Base-by-base conservation (phyloP, 2,888 invertebrate species). In the Drosophila setosimentum region DNA sequence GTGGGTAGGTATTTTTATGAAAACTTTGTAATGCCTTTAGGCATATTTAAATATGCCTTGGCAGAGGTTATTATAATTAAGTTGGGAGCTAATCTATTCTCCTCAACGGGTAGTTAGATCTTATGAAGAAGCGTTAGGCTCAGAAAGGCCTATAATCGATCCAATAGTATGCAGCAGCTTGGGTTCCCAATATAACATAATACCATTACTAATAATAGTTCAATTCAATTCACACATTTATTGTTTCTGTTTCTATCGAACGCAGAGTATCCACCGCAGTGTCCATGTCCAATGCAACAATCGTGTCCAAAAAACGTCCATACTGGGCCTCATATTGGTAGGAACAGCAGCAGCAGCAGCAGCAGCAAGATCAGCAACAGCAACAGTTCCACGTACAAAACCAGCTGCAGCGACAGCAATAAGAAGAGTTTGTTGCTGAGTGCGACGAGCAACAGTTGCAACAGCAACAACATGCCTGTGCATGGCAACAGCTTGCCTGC, bases 241-340 rank as follows among this genome's bases (percentile, higher is more conserved):
- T 16, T 45, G 13, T 32, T 11, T 11, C 37, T 54, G 35, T 32
- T 8, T 21, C 4, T 24, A 3, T 45, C 16, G 13, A 27, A 29
- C 54, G 93, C 92, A 94, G 95, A 93, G 94, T 95, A 93, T 89
- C 92, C 93, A 83, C 92, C 93, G 77, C 93, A 92, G 87, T 97
- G 97, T 94, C 97, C 97, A 91, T 97, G 97, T 95, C 97, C 97
- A 94, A 95, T 97, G 95, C 97, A 97, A 95, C 97, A 97, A 94
- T 96, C 97, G 95, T 97, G 97, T 97, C 97, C 97, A 97, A 97
- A 97, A 98, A 98, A 98, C 97, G 97, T 96, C 96, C 97, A 96
- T 97, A 97, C 97, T 97, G 97, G 97, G 96, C 97, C 97, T 97
- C 97, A 97, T 97, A 97, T 97, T 97, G 97, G 97, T 97, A 97